Evolutionary conservation across 2,113 vertebrate genomes (phyloP).

Genomic region (Rynchops niger): DNA sequence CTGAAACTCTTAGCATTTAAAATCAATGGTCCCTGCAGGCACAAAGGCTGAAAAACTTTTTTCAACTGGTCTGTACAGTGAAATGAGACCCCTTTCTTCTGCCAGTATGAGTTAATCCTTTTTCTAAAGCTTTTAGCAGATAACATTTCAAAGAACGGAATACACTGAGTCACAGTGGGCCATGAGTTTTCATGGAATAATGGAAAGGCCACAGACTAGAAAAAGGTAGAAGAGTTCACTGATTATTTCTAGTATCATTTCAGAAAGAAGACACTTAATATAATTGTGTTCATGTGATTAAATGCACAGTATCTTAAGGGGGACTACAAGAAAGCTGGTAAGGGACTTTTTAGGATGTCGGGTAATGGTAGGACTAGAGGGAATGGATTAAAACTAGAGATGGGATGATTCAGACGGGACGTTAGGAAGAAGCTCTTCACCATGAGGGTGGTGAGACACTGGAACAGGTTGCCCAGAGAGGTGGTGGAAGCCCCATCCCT

Average conservation of each 20-base stretch:
- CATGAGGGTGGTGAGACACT: no score
- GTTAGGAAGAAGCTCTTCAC: no score
- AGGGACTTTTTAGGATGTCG: no score
- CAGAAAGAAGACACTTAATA: not conserved
- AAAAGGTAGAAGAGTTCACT: not conserved
- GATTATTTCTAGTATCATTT: not conserved
- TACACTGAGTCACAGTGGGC: not conserved
- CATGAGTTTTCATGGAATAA: not conserved
- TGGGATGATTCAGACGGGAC: no score
- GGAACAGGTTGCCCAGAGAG: no score
- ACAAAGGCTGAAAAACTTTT: slow-evolving; percentile 13
- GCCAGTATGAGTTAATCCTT: not conserved
- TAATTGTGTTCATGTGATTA: not conserved
- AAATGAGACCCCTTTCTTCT: not conserved
- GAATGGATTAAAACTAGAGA: no score
- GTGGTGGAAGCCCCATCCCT: no score
- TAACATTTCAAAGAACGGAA: slow-evolving; percentile 17
- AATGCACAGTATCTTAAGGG: not conserved
- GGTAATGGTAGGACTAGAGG: no score
- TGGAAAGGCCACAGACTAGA: not conserved
- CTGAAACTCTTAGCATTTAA: not conserved
- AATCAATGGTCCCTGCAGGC: not conserved
- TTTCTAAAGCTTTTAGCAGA: not conserved
- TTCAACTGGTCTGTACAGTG: not conserved
- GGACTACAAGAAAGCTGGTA: no score